Conservation (phyloP, 53 echinoderm and acorn worm species). For the Crossaster papposus region DNA sequence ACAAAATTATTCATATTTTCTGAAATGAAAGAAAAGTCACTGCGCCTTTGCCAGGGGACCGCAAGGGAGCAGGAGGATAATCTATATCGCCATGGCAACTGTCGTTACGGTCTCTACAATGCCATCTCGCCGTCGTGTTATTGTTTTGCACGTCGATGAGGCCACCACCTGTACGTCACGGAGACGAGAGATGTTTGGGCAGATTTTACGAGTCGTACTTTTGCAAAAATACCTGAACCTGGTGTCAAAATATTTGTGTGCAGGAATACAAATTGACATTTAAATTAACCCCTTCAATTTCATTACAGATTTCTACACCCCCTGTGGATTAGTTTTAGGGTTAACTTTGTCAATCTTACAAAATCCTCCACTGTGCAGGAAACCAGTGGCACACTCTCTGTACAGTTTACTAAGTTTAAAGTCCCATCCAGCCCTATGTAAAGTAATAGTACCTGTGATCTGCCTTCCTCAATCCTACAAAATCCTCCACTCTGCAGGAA, state of each 20-base stretch:
- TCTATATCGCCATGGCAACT: conserved; percentile 58
- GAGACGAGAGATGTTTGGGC: neutral
- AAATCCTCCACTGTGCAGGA: no score
- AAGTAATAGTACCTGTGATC: no score
- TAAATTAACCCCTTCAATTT: no score
- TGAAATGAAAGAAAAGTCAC: neutral
- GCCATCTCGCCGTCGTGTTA: neutral
- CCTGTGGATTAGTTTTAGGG: no score
- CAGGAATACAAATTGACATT: neutral
- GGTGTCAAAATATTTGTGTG: neutral
- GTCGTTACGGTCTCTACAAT: conserved; percentile 54
- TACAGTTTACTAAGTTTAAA: no score
- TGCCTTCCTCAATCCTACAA: no score
- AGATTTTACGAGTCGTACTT: neutral
- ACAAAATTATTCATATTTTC: conserved; percentile 8
- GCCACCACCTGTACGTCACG: conserved; percentile 17
- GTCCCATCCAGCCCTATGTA: no score
- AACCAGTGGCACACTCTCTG: no score
- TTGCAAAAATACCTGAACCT: neutral
- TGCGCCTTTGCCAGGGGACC: neutral
- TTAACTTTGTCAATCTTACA: no score
- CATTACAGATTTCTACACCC: no score
- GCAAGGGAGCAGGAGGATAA: conserved; percentile 22
- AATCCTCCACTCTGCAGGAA: no score
- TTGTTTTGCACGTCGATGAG: neutral